phyloP scores from a whole-genome alignment of 2,888 invertebrate genomes.

The Fabriciana adippe region DNA sequence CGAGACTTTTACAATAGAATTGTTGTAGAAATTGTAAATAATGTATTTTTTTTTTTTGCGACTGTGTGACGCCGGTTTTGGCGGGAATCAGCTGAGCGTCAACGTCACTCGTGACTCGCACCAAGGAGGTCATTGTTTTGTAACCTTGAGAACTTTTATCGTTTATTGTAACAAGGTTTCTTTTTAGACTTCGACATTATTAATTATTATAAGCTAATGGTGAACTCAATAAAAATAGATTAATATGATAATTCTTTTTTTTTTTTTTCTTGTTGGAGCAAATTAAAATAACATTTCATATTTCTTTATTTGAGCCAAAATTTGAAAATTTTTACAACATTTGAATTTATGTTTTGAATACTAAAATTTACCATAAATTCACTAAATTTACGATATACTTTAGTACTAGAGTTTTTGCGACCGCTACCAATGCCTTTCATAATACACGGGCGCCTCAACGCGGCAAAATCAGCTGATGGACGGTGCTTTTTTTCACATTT shows the following conservation, averaged over 20 bases:
- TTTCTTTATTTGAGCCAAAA: no score
- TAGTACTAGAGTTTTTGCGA: constrained; percentile 18
- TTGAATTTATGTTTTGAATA: no score
- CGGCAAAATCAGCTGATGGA: constrained; percentile 49
- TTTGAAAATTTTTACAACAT: no score
- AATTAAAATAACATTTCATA: no score
- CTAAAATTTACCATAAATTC: no score
- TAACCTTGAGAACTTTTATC: constrained; percentile 28
- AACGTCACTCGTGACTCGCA: constrained; percentile 38
- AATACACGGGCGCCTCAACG: constrained; percentile 49
- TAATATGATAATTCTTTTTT: no score
- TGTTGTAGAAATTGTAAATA: constrained; percentile 17
- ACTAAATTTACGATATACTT: neutral
- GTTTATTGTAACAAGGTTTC: neutral
- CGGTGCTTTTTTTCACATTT: constrained; percentile 45
- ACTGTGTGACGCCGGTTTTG: constrained; percentile 44
- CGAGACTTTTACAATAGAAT: constrained; percentile 36
- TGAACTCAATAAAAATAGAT: no score
- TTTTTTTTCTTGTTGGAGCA: no score
- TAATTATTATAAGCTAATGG: no score
- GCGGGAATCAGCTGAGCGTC: constrained; percentile 52
- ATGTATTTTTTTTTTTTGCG: constrained; percentile 19
- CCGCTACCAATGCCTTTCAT: constrained; percentile 22
- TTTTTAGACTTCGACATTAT: neutral
- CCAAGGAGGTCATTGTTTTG: constrained; percentile 21